Percentiles rank a stretch among this genome's conserved stretches.
Evolutionary conservation across 1,140 invertebrate genomes (phyloP).

Genomic region (Bombus superbus): DNA sequence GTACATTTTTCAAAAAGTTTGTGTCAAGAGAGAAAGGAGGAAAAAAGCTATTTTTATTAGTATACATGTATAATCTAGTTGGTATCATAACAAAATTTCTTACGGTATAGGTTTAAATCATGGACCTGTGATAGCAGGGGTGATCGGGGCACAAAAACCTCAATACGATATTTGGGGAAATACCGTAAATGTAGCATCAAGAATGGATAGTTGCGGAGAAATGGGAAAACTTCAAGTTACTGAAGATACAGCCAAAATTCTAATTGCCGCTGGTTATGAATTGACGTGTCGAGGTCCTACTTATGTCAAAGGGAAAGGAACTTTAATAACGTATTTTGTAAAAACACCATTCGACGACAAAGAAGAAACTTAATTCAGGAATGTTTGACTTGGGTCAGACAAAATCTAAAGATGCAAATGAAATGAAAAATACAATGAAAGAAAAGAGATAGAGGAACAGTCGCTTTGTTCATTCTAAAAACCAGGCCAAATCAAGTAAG

Average conservation of each 20-base stretch:
- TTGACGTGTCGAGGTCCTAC: conserved; percentile 94
- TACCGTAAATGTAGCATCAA: conserved; percentile 97
- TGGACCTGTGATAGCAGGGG: conserved; percentile 96
- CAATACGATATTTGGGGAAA: conserved; percentile 99
- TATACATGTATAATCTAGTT: no score
- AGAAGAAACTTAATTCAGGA: conserved; percentile 53
- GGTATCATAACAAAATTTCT: background rate
- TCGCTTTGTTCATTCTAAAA: no score
- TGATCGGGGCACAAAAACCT: conserved; percentile 98
- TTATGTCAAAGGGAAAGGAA: conserved; percentile 97
- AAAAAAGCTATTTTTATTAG: background rate
- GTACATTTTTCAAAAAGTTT: background rate
- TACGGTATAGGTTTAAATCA: conserved; percentile 91
- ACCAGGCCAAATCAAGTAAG: background rate
- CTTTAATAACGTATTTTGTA: conserved; percentile 95
- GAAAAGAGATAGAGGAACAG: no score
- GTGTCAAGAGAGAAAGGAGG: background rate
- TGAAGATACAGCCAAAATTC: conserved; percentile 94
- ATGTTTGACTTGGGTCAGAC: conserved; percentile 44
- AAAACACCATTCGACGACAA: conserved; percentile 89
- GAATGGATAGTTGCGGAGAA: conserved; percentile 98
- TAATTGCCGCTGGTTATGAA: conserved; percentile 91
- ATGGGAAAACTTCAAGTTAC: conserved; percentile 94
- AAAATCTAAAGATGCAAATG: background rate
- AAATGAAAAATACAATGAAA: background rate